Evolutionary conservation across 2,888 invertebrate genomes (phyloP).

Genomic region (Hylaea fasciaria): DNA sequence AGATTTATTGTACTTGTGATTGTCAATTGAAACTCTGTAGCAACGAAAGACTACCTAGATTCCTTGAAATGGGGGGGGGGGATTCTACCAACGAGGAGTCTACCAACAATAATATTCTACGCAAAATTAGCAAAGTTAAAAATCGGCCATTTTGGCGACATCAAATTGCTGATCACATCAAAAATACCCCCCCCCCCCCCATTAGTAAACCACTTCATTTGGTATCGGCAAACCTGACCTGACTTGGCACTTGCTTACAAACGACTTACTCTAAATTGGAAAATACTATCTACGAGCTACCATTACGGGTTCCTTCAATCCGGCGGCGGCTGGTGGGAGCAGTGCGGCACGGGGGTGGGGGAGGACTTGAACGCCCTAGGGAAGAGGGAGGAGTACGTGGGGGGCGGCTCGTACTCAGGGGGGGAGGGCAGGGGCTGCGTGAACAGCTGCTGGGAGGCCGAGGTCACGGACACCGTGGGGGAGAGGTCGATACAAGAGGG

Average conservation of each 20-base stretch:
- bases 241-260: constrained; percentile 29
- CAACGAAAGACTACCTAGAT: too few relatives aligned
- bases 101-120: too few relatives aligned
- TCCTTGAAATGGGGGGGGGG: too few relatives aligned
- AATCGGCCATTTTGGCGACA: too few relatives aligned
- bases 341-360: constrained; percentile 76
- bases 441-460: constrained; percentile 71
- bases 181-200: too few relatives aligned
- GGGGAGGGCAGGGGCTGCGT: constrained; percentile 73
- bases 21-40: too few relatives aligned
- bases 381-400: constrained; percentile 88
- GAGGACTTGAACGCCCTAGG: constrained; percentile 81
- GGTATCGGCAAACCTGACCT: constrained; percentile 27
- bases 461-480: constrained; percentile 74
- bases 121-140: too few relatives aligned
- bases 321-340: constrained; percentile 78
- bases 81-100: too few relatives aligned
- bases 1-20: too few relatives aligned
- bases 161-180: too few relatives aligned
- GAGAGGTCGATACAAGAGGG: constrained; percentile 78
- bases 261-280: constrained; percentile 44
- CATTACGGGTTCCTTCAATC: constrained; percentile 58
- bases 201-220: not conserved
- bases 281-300: constrained; percentile 54
- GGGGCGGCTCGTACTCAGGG: constrained; percentile 88